Evolutionary conservation across 2,797 vertebrate genomes (phyloP).

Genomic region (Furcifer pardalis): DNA sequence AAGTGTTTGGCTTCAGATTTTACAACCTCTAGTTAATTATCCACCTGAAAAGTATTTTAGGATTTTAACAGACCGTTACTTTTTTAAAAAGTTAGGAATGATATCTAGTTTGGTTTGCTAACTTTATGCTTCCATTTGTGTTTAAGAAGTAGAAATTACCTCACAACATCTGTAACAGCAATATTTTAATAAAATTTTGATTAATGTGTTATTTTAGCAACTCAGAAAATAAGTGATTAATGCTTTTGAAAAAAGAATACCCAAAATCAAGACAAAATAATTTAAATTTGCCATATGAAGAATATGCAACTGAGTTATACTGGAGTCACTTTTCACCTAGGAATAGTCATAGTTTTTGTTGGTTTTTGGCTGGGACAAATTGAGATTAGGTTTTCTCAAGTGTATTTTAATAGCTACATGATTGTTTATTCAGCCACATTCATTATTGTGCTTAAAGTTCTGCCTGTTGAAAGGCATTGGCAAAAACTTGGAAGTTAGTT

Average conservation of each 20-base stretch:
- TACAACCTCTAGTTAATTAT: not conserved
- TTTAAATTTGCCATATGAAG: not conserved
- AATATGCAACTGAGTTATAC: not conserved
- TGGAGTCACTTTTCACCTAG: not conserved
- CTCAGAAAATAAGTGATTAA: not conserved
- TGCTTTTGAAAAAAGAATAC: fast-evolving
- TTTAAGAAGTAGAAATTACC: not conserved
- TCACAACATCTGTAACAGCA: fast-evolving
- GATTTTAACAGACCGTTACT: not conserved
- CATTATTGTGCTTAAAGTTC: not conserved
- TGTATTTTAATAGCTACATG: not conserved
- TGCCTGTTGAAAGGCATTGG: constrained; percentile 8
- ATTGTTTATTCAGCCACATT: not conserved
- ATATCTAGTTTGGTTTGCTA: constrained; percentile 1
- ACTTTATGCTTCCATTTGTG: not conserved
- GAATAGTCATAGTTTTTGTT: constrained; percentile 11
- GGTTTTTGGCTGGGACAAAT: constrained; percentile 11
- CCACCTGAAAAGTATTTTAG: not conserved
- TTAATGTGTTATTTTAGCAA: not conserved
- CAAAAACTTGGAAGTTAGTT: constrained; percentile 5
- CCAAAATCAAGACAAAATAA: not conserved
- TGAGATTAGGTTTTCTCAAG: not conserved
- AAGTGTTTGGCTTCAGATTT: constrained; percentile 70
- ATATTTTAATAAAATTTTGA: not conserved
- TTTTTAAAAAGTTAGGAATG: not conserved